A percentile compares a stretch with the other conserved stretches of the same genome.
These are phyloP conservation scores for Brachionus plicatilis DNA, from an alignment of 1,140 invertebrate genomes.

Conservation along the genomic window DNA sequence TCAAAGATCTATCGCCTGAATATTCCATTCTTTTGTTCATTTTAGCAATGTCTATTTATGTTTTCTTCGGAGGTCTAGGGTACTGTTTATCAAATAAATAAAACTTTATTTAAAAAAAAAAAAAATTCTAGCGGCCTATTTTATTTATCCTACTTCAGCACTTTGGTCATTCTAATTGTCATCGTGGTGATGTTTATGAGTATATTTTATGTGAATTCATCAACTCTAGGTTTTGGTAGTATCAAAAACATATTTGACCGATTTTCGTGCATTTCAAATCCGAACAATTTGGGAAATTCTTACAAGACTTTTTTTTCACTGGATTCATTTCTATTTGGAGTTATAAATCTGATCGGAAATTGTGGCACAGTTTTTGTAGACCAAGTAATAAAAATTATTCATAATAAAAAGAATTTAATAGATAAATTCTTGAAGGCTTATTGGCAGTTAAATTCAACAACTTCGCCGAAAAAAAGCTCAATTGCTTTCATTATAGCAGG, in stretches of 20 bases:
- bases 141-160: conserved; percentile 46
- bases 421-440: conserved; percentile 40
- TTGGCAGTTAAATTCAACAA: conserved; percentile 41
- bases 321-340: conserved; percentile 53
- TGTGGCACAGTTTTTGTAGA: conserved; percentile 57
- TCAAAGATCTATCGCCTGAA: conserved; percentile 8
- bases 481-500: conserved; percentile 54
- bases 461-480: conserved; percentile 46
- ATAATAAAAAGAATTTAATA: conserved; percentile 46
- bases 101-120: background rate
- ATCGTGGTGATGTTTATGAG: conserved; percentile 43
- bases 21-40: conserved; percentile 30
- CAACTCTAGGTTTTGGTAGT: background rate
- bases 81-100: background rate
- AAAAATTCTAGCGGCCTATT: conserved; percentile 42
- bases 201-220: conserved; percentile 42
- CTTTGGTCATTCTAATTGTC: conserved; percentile 43
- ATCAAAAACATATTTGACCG: background rate
- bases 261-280: conserved; percentile 11
- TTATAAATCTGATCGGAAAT: conserved; percentile 54
- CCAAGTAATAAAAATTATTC: conserved; percentile 52
- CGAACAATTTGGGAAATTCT: conserved; percentile 46
- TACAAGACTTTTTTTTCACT: conserved; percentile 52
- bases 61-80: conserved; percentile 22
- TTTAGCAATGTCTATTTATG: conserved; percentile 23